Percentiles rank a stretch among this genome's conserved stretches.
These are phyloP conservation scores for Tolmerus cingulatus DNA, from an alignment of 2,888 invertebrate species.

Conservation along the genomic window DNA sequence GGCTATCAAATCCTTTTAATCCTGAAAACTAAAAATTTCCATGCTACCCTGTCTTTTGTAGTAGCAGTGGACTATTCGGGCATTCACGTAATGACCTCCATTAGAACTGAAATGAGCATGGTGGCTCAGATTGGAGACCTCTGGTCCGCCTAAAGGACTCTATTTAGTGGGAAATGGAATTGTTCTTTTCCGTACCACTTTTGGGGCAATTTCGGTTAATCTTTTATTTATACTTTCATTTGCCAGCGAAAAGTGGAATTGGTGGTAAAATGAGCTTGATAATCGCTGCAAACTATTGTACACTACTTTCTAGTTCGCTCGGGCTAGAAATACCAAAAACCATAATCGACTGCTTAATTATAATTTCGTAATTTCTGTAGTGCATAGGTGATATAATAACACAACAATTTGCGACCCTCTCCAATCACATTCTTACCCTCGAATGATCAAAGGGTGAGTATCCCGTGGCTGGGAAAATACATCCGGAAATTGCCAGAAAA, in stretches of 20 bases:
- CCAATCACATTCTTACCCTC: background rate
- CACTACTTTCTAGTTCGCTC: background rate
- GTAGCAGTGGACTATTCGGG: background rate
- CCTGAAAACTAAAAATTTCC: conserved; percentile 7
- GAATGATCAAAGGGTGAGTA: background rate
- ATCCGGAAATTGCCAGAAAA: conserved; percentile 11
- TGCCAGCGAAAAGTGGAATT: background rate
- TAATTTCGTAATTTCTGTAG: conserved; percentile 16
- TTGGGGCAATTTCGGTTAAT: background rate
- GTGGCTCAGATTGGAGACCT: background rate
- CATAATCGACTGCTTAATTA: conserved; percentile 22
- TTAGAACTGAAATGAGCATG: background rate
- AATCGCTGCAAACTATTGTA: background rate
- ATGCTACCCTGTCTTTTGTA: background rate
- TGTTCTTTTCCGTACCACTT: background rate
- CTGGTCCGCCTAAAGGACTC: background rate
- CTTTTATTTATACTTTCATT: background rate
- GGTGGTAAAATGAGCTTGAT: background rate
- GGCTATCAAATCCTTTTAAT: conserved; percentile 20
- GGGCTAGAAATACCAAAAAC: background rate
- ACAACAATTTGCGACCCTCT: background rate
- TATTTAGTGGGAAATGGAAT: background rate
- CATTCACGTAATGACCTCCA: background rate
- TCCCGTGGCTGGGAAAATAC: background rate
- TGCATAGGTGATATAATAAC: background rate